Evolutionary conservation across 35 echinoderm and acorn worm species (phyloP).

Genomic region (Ophioderma brevispina): DNA sequence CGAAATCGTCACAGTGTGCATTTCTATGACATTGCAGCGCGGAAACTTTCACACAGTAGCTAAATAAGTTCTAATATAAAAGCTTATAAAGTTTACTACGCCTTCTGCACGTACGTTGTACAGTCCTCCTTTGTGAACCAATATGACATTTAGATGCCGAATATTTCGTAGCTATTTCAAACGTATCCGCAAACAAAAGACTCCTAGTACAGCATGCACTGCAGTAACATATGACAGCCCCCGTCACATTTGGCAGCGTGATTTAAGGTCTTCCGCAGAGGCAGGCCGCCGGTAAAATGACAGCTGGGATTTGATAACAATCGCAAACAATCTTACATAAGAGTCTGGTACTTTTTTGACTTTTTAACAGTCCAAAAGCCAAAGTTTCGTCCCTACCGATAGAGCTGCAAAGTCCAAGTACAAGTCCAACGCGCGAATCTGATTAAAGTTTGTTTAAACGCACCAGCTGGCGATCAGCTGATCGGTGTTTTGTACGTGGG

Average conservation of each 20-base stretch:
- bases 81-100: no score
- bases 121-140: neutral
- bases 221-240: neutral
- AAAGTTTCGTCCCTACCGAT: neutral
- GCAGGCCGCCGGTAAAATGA: neutral
- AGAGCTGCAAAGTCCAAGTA: neutral
- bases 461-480: neutral
- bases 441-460: neutral
- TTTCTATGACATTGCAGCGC: no score
- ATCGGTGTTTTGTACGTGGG: constrained; percentile 8
- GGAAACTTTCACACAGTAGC: no score
- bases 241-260: neutral
- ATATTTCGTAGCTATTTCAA: neutral
- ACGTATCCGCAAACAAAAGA: neutral
- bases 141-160: neutral
- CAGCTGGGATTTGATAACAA: neutral
- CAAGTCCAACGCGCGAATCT: no score
- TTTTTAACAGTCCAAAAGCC: neutral
- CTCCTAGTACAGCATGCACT: neutral
- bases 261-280: neutral
- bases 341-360: neutral
- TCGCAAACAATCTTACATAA: neutral
- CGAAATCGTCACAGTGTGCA: no score
- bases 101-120: neutral
- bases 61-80: no score